Evolutionary conservation across 2,113 vertebrate species (phyloP), one percentile per base, ranked within the genome.

Genomic region (Chunga burmeisteri): DNA sequence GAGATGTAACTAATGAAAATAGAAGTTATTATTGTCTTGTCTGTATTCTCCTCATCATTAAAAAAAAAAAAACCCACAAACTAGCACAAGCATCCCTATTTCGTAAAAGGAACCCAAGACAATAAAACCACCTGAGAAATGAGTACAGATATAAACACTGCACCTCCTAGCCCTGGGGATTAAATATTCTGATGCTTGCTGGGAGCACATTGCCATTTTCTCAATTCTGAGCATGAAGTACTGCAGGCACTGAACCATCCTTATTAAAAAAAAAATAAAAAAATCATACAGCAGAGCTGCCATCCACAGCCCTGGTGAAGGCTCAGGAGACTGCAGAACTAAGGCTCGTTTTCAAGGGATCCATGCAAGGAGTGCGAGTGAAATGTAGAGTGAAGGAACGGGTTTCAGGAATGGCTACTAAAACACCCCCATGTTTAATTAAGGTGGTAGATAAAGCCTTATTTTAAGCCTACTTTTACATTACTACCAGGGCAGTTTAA

Each of bases 161-260:
- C 29, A 72, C 19, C n/a, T 85, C 15, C 30, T 34, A 62, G 23
- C 47, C 47, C 72, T 40, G 10, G 34, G 66, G 71, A 96, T 86
- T 87, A 94, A 93, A 82, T 66, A 88, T 79, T 86, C 73, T 62
- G 23, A 74, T 84, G 65, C 68, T 93, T 89, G 14, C 52, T 92
- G 52, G 36, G 32, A 94, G 38, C 34, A 85, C 16, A 27, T 18
- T 80, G 81, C 53, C 40, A 71, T 91, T 65, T 96, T 95, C 61
- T 90, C 81, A 75, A 36, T 95, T 96, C 70, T 82, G 58, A 94
- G 79, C 87, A 88, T 90, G 93, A 91, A 94, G 40, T 66, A 94
- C 81, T 91, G 78, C 87, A 96, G 93, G n/a, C 78, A 94, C 30
- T 53, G 62, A 93, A 77, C 36, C 36, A 88, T 9, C 34, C 73